These are phyloP conservation scores for Drosophila hydei DNA, from an alignment of 1,140 invertebrate genomes.

Conservation along the genomic window DNA sequence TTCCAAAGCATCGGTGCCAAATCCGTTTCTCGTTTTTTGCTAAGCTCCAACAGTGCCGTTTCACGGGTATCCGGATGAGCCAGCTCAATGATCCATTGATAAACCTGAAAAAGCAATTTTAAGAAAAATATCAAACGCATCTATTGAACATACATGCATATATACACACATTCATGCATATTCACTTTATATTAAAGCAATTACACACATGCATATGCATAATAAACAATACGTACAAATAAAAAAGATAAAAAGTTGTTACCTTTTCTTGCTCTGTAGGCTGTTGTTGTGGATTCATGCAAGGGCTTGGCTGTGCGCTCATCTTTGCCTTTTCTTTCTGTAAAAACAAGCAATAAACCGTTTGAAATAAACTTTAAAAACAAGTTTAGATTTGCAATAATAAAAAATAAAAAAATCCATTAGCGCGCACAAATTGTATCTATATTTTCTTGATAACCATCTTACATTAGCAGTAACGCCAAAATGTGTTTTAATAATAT, in stretches of 20 bases:
- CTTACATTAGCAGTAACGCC: constrained; percentile 9
- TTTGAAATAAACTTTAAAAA: too few relatives aligned
- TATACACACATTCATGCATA: too few relatives aligned
- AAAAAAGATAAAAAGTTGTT: background rate
- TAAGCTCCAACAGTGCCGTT: constrained; percentile 97
- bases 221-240: background rate
- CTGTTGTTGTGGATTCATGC: constrained; percentile 72
- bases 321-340: constrained; percentile 31
- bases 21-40: constrained; percentile 98
- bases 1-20: constrained; percentile 99
- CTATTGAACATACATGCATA: too few relatives aligned
- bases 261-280: constrained; percentile 80
- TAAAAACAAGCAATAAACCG: background rate
- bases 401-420: background rate
- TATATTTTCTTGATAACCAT: background rate
- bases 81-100: constrained; percentile 92
- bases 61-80: constrained; percentile 97
- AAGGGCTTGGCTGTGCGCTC: constrained; percentile 78
- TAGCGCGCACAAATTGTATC: background rate
- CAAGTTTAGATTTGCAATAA: too few relatives aligned
- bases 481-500: constrained; percentile 1
- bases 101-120: constrained; percentile 56
- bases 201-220: too few relatives aligned
- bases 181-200: too few relatives aligned
- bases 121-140: too few relatives aligned